These are phyloP conservation scores for Syngnathoides biaculeatus DNA, from an alignment of 2,113 vertebrate genomes.

Conservation along the genomic window DNA sequence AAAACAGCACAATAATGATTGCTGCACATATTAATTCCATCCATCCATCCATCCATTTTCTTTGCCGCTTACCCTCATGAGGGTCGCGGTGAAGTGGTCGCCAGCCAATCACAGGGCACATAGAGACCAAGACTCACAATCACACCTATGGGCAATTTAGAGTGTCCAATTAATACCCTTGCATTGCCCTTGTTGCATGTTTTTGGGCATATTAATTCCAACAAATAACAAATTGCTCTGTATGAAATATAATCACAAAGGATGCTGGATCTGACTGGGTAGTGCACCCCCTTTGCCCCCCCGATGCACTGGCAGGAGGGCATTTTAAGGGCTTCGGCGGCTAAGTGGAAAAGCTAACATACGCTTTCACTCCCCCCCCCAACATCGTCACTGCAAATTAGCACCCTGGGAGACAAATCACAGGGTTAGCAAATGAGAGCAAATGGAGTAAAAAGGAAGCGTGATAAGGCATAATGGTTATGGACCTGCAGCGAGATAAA, in stretches of 20 bases:
- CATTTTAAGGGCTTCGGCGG: slow-evolving; percentile 29
- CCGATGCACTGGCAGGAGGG: background rate
- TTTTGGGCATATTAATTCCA: too few species aligned
- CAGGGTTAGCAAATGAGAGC: slow-evolving; percentile 39
- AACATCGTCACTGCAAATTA: slow-evolving; percentile 56
- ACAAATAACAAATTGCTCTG: background rate
- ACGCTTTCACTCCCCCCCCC: slow-evolving; percentile 45
- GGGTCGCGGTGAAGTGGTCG: too few species aligned
- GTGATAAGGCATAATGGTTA: slow-evolving; percentile 50
- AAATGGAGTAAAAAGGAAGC: slow-evolving; percentile 30
- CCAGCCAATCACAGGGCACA: too few species aligned
- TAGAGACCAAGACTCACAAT: too few species aligned
- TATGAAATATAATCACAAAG: background rate
- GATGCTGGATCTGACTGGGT: background rate
- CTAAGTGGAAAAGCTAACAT: slow-evolving; percentile 70
- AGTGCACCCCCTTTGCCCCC: background rate
- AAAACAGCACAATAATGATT: too few species aligned
- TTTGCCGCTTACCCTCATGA: too few species aligned
- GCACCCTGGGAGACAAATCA: slow-evolving; percentile 50
- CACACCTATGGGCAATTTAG: too few species aligned
- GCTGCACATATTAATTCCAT: too few species aligned
- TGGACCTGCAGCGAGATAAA: slow-evolving; percentile 44
- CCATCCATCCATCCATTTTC: too few species aligned
- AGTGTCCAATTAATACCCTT: too few species aligned
- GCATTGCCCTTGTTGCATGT: too few species aligned